Base-by-base conservation (phyloP, 2,113 vertebrate species). In the Pseudolaguvia tuberculata region DNA sequence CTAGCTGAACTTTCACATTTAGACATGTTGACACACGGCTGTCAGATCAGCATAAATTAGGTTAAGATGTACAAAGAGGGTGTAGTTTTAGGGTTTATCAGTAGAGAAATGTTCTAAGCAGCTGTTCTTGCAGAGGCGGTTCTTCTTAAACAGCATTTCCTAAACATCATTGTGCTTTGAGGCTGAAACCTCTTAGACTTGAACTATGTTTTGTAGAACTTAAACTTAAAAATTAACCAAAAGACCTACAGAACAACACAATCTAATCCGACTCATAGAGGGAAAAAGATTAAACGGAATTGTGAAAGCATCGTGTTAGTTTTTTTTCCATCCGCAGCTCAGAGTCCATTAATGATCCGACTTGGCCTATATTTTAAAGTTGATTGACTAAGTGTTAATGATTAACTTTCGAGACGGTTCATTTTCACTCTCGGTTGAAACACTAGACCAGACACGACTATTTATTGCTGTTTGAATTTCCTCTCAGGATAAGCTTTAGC, bases 401-500 rank as follows among this genome's bases (percentile, higher is more conserved):
- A 57, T 78, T 77, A 66, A 61, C 50, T 15, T 82, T 78, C 72
- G 76, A 35, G 50, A 47, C 27, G 17, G 35, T 65, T 12, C 42
- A 27, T 47, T 52, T 53, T 65, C 18, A 17, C 55, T 63, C 63
- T 23, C 15, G 10, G 50, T 45, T 18, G 3, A 51, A 27, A 25
- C 61, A 18, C 25, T 52, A 29, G 57, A 75, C 2, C 62, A 65
- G 42, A 66, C 18, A 61, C 14, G 23, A 23, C 3, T 8, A n/a
- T 66, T 27, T 75, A 18, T 63, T 45, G 57, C 47, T 68, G 72
- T 62, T 35, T 53, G 39, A 45, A 51, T 27, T 25, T 48, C 25
- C 12, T 25, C 18, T 57, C 29, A 25, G 20, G 50, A 53, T 51
- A 20, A 61, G 12, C 42, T 27, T 39, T n/a, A 35, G 21, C 15